phyloP scores from a whole-genome alignment of 1,140 invertebrate species.

The Drosophila albomicans region DNA sequence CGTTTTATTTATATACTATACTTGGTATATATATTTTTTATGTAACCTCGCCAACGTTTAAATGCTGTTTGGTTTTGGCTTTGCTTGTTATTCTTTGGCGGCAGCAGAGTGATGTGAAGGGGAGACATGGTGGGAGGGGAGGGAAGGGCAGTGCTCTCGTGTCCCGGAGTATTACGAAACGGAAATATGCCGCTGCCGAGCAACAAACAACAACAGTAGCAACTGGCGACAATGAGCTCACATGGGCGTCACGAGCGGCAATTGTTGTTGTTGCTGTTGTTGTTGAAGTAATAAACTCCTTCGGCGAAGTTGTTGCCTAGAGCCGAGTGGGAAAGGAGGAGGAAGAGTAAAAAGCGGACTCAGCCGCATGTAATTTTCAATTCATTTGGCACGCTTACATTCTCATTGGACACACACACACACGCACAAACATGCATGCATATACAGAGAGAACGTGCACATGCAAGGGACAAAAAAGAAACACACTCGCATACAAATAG shows the following conservation, averaged over 20 bases:
- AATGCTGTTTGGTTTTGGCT: constrained; percentile 27
- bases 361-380: constrained; percentile 78
- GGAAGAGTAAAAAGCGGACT: constrained; percentile 48
- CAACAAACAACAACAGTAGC: constrained; percentile 6
- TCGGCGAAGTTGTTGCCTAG: constrained; percentile 50
- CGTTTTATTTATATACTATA: constrained; percentile 30
- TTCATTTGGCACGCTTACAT: constrained; percentile 76
- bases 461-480: constrained; percentile 44
- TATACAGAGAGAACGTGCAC: constrained; percentile 46
- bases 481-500: neutral
- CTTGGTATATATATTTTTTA: constrained; percentile 45
- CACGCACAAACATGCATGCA: constrained; percentile 20
- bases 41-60: constrained; percentile 65
- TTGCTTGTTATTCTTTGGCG: constrained; percentile 44
- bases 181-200: constrained; percentile 64
- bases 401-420: constrained; percentile 37
- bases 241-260: constrained; percentile 50
- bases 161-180: constrained; percentile 75
- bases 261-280: too few species aligned
- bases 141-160: constrained; percentile 13
- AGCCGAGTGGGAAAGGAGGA: neutral
- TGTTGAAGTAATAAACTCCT: constrained; percentile 74
- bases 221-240: constrained; percentile 69
- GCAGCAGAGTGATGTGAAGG: constrained; percentile 9
- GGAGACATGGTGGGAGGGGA: neutral